Conservation (phyloP, 1,140 invertebrate genomes). For the Eurosta solidaginis region DNA sequence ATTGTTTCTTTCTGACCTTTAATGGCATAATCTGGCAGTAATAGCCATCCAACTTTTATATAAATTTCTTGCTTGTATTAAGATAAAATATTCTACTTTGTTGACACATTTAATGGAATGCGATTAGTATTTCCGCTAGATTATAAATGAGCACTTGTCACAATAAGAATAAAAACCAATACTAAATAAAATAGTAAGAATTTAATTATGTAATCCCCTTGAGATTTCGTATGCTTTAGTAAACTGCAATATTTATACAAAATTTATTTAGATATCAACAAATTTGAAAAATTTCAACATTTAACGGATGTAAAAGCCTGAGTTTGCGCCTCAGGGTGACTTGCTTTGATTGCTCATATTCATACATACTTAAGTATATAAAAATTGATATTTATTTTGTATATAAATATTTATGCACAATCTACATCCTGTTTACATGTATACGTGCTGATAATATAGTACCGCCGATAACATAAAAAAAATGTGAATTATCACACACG, state of each 20-base stretch:
- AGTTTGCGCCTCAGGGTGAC: background rate
- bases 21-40: too few relatives aligned
- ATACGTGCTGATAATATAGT: background rate
- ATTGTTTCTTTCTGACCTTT: too few relatives aligned
- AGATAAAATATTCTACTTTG: background rate
- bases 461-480: background rate
- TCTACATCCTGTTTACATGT: background rate
- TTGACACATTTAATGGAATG: background rate
- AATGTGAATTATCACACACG: background rate
- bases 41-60: too few relatives aligned
- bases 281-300: background rate
- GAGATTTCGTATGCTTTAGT: too few relatives aligned
- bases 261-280: background rate
- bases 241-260: background rate
- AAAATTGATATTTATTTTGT: too few relatives aligned
- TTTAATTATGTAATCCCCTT: too few relatives aligned
- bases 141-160: background rate
- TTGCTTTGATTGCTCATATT: too few relatives aligned
- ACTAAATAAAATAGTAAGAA: too few relatives aligned
- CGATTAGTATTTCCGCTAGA: background rate
- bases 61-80: too few relatives aligned
- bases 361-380: too few relatives aligned
- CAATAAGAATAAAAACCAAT: background rate
- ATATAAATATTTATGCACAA: background rate
- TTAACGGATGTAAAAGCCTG: background rate